Evolutionary conservation across 2,113 vertebrate genomes (phyloP).

Genomic region (Nerophis lumbriciformis): DNA sequence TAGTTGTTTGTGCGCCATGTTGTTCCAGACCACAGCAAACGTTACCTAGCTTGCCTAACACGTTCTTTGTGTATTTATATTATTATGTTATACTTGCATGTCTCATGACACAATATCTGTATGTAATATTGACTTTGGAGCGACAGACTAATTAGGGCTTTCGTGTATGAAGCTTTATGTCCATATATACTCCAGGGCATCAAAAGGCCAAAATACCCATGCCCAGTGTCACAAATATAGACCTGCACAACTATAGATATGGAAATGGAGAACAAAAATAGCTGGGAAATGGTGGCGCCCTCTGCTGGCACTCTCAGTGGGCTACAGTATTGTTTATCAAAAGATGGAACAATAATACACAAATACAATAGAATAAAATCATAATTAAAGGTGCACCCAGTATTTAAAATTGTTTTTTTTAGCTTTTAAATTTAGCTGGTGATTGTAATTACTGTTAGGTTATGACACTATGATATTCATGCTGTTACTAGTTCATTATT

Average conservation of each 20-base stretch:
- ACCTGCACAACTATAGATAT: neutral
- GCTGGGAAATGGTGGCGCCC: constrained; percentile 40
- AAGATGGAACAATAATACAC: neutral
- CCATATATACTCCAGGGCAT: constrained; percentile 65
- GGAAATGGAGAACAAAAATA: neutral
- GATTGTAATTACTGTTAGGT: too few relatives aligned
- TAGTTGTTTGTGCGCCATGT: too few relatives aligned
- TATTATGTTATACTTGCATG: too few relatives aligned
- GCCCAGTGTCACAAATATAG: constrained; percentile 8
- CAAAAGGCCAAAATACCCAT: constrained; percentile 24
- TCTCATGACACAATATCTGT: too few relatives aligned
- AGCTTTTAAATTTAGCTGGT: too few relatives aligned
- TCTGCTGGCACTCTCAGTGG: constrained; percentile 48
- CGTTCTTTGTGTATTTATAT: too few relatives aligned
- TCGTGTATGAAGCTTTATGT: constrained; percentile 68
- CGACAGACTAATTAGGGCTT: constrained; percentile 68
- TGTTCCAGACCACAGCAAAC: too few relatives aligned
- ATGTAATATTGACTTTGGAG: constrained; percentile 37
- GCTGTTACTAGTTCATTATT: neutral
- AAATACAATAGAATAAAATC: neutral
- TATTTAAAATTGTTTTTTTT: neutral
- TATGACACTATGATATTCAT: too few relatives aligned
- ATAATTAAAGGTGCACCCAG: neutral
- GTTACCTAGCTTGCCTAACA: too few relatives aligned
- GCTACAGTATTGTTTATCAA: neutral